Evolutionary conservation across 2,113 vertebrate species (phyloP), one percentile per base, ranked within the genome.

Genomic region (Reinhardtius hippoglossoides): DNA sequence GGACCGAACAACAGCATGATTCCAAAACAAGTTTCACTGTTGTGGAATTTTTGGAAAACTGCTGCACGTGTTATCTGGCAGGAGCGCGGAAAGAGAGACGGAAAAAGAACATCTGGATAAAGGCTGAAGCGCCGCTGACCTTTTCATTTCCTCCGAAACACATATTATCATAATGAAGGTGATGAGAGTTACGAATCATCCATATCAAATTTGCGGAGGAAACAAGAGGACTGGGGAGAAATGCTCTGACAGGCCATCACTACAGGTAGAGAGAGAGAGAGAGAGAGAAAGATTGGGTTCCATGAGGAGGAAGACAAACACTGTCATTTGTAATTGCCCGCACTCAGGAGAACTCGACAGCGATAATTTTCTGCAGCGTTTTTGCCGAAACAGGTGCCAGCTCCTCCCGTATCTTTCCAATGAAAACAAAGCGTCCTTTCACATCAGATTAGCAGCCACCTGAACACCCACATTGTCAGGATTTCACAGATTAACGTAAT

Each of bases 401-500:
- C 76, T 93, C 79, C 85, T 81, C 75, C 84, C 78, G 68, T 80
- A 78, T 82, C 80, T 83, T 76, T 68, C 81, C 85, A 84, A 78
- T 69, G 67, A 87, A 85, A 89, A 91, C 87, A 87, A 91, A 91
- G 81, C 56, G 80, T 86, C 85, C 82, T 88, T 92, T 91, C 90
- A 85, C 81, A 87, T 91, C 84, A 87, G 82, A 92, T 94, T 90
- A 91, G 62, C 76, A 76, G 75, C 63, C 90, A 92, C 91, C 90
- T 90, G 82, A 90, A 92, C 89, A 80, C 86, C 76, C 90, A 86
- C 89, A 87, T 85, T 88, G 89, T 89, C 88, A 77, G 91, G 81
- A 89, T 85, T 90, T 92, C 78, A 85, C 89, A 90, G 89, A 91
- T 93, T 91, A 91, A 91, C 87, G 86, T 88, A 82, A 92, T 92